A percentile compares a stretch with the other conserved stretches of the same genome.
These are phyloP conservation scores for Cephus pygmeus DNA, from an alignment of 2,888 invertebrate genomes.

Conservation along the genomic window DNA sequence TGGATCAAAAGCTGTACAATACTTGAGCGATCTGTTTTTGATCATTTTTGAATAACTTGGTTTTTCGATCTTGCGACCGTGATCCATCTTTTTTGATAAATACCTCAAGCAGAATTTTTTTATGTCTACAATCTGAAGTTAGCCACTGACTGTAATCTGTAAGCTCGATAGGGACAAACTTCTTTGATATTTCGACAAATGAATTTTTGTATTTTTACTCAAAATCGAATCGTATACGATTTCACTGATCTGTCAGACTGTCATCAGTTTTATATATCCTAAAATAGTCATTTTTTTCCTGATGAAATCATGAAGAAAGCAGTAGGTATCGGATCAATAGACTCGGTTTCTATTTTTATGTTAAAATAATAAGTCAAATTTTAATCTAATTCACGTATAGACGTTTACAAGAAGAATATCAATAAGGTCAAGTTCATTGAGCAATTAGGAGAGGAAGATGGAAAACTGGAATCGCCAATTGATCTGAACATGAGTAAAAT, in stretches of 20 bases:
- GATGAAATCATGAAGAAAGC: background rate
- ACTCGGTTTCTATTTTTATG: background rate
- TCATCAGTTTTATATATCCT: background rate
- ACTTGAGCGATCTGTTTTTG: background rate
- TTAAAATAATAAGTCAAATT: background rate
- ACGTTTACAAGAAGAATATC: background rate
- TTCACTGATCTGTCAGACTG: background rate
- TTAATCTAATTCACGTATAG: background rate
- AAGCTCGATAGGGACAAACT: background rate
- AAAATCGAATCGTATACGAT: background rate
- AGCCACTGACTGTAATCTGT: background rate
- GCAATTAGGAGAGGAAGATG: background rate
- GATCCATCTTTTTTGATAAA: conserved; percentile 37
- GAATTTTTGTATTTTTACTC: background rate
- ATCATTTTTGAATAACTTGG: background rate
- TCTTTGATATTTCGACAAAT: background rate
- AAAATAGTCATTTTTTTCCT: background rate
- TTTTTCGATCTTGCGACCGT: conserved; percentile 45
- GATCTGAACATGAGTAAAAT: conserved; percentile 63
- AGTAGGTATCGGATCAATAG: background rate
- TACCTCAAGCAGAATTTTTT: background rate
- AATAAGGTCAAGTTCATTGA: background rate
- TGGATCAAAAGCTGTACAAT: background rate
- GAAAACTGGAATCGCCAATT: conserved; percentile 63
- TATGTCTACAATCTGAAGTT: no score